phyloP scores from a whole-genome alignment of 1,140 invertebrate species.

The Leptoteleia sp. region DNA sequence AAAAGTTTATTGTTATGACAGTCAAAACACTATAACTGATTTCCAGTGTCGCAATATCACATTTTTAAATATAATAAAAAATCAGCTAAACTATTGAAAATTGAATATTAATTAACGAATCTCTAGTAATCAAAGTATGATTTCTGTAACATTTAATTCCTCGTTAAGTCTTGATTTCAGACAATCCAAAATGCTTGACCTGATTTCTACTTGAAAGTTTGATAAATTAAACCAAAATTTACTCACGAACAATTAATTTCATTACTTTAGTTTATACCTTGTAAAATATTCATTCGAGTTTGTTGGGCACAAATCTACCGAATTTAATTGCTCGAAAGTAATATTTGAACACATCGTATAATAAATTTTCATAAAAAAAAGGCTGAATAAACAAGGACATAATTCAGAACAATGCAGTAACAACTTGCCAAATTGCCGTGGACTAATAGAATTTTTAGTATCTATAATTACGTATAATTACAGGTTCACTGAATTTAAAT shows the following conservation, averaged over 20 bases:
- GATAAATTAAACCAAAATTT: conserved; percentile 36
- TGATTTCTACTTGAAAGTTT: conserved; percentile 29
- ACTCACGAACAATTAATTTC: conserved; percentile 39
- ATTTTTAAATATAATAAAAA: no score
- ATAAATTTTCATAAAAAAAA: conserved; percentile 35
- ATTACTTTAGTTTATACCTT: conserved; percentile 28
- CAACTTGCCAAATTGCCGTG: no score
- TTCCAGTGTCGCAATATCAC: no score
- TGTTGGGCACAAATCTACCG: conserved; percentile 32
- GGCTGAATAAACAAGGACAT: conserved; percentile 11
- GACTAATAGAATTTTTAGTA: no score
- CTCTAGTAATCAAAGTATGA: background rate
- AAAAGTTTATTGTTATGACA: no score
- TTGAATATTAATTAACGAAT: no score
- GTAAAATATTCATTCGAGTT: conserved; percentile 43
- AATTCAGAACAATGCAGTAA: no score
- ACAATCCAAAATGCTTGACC: conserved; percentile 5
- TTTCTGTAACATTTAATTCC: background rate
- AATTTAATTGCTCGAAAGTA: conserved; percentile 49
- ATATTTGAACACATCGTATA: conserved; percentile 29
- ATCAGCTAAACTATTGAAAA: no score
- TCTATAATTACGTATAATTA: no score
- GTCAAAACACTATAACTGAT: no score
- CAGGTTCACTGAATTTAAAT: conserved; percentile 14
- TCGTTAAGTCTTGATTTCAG: background rate